Conservation (phyloP, 2,113 vertebrate species). For the Willisornis vidua region DNA sequence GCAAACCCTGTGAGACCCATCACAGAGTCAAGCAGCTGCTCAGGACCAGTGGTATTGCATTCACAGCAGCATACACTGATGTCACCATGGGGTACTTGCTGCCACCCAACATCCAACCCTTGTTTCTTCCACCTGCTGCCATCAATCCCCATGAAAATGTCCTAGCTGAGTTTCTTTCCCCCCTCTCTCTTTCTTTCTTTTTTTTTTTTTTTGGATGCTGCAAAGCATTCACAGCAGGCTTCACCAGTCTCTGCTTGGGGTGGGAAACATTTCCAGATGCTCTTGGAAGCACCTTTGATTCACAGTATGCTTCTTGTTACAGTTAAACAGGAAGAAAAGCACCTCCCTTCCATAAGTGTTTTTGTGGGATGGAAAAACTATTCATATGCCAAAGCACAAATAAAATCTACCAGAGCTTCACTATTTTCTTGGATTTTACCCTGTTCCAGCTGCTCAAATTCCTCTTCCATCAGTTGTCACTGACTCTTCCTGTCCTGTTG, state of each 20-base stretch:
- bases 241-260: not conserved
- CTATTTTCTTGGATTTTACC: not conserved
- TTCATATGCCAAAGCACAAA: not conserved
- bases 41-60: not conserved
- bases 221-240: not conserved
- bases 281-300: constrained; percentile 45
- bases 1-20: not conserved
- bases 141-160: not conserved
- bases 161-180: not conserved
- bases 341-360: not conserved
- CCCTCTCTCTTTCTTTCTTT: not conserved
- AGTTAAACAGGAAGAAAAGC: not conserved
- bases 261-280: constrained; percentile 41
- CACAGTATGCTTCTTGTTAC: not conserved
- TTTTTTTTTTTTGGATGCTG: not conserved
- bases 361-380: constrained; percentile 33
- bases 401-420: not conserved
- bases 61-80: not conserved
- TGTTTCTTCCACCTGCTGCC: not conserved
- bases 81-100: not conserved
- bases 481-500: not conserved
- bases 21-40: not conserved
- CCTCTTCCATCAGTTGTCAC: not conserved
- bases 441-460: constrained; percentile 16
- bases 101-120: not conserved